These are phyloP conservation scores for Ciconia boyciana DNA, from an alignment of 2,113 vertebrate species.

Conservation along the genomic window DNA sequence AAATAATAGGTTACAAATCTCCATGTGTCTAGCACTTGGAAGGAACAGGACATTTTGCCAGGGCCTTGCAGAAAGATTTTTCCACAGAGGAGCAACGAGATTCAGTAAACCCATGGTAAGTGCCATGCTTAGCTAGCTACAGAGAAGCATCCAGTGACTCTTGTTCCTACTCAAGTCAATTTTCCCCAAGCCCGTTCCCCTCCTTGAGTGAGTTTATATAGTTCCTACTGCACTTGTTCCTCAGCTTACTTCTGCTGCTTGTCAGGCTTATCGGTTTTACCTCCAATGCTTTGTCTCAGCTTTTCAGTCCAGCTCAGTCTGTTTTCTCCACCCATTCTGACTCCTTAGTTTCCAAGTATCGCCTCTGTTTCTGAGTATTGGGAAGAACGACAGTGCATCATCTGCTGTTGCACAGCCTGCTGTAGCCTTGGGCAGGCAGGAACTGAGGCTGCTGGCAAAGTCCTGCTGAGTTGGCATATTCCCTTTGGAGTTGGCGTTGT, in stretches of 20 bases:
- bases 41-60: not conserved
- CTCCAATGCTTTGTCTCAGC: not conserved
- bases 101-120: not conserved
- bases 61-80: not conserved
- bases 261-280: not conserved
- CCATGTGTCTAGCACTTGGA: not conserved
- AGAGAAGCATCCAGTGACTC: not conserved
- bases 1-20: constrained; percentile 38
- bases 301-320: not conserved
- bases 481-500: not conserved
- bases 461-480: not conserved
- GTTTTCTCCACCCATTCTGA: not conserved
- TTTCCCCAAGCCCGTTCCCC: not conserved
- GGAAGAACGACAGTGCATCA: not conserved
- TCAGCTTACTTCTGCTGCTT: not conserved
- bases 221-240: not conserved
- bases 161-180: accelerated
- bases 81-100: not conserved
- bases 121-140: not conserved
- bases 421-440: not conserved
- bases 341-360: not conserved
- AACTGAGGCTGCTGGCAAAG: not conserved
- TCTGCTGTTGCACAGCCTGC: not conserved
- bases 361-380: not conserved
- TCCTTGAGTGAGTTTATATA: accelerated